Conservation (phyloP, 2,888 invertebrate genomes). For the Volucella inanis region DNA sequence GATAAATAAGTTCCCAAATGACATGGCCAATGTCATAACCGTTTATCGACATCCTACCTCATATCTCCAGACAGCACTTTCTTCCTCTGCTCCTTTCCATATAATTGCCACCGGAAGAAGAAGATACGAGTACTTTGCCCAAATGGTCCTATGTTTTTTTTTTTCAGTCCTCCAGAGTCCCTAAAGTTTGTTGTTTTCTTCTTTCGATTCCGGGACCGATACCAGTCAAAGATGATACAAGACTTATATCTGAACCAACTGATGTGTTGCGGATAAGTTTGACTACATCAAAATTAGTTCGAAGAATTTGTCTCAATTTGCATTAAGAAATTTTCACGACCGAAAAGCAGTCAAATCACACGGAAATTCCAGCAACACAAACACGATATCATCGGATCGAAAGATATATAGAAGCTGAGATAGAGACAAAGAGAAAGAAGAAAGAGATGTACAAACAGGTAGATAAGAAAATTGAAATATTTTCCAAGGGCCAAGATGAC, state of each 20-base stretch:
- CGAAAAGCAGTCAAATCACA: conserved; percentile 17
- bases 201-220: not conserved
- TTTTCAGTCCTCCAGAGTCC: conserved; percentile 1
- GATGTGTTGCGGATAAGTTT: not conserved
- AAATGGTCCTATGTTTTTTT: not conserved
- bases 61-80: too few relatives aligned
- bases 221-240: not conserved
- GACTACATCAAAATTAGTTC: not conserved
- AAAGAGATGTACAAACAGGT: too few relatives aligned
- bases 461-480: too few relatives aligned
- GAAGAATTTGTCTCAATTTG: conserved; percentile 26
- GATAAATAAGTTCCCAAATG: too few relatives aligned
- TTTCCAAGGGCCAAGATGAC: too few relatives aligned
- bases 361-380: not conserved
- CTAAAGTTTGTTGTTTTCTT: not conserved
- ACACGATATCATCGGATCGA: not conserved
- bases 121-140: conserved; percentile 1
- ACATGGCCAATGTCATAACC: too few relatives aligned
- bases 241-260: not conserved
- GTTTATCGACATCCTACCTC: too few relatives aligned
- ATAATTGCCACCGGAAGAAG: too few relatives aligned
- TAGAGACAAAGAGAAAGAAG: too few relatives aligned
- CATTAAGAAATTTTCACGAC: conserved; percentile 2
- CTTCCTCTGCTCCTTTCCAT: too few relatives aligned
- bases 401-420: too few relatives aligned